Base-by-base conservation (phyloP, 2,888 invertebrate genomes). In the Anoncus sp. region DNA sequence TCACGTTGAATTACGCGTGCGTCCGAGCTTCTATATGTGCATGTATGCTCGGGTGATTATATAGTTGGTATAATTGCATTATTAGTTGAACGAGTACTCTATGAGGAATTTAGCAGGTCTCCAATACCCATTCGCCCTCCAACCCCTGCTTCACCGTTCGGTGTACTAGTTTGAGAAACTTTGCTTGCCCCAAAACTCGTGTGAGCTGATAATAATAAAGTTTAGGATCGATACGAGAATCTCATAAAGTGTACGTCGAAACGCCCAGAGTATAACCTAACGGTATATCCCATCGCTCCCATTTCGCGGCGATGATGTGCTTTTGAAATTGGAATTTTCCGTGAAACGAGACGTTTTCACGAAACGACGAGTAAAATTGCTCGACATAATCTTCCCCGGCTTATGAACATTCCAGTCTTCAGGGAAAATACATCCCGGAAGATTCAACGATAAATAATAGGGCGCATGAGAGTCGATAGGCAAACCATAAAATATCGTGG, bases 151-250 rank as follows among this genome's bases (percentile, higher is more conserved):
- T 16, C 18, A 27, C 24, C 14, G 9, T 22, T 12, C 24, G 45
- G 7, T 38, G 45, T 31, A 38, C 16, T 47, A 69, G 45, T 62
- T 62, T 43, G 43, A 3, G 43, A 62, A 71, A 71, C 53, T 62
- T 62, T 40, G 38, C 27, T 40, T 1, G 16, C 27, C 38, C 12
- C 53, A 47, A 65, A 51, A 49, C 66, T 16, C 40, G 35, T 38
- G 51, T 27, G 31, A 74, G 49, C 70, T 60, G 53, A 77, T 74
- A 74, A 66, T 70, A 74, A 60, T 53, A 40, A 40, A 66, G 35
- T 59, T 55, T 18, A 14, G 20, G 55, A 71, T 71, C 35, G 60
- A 78, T 70, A 53, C 22, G 24, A 7, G 24, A 74, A 40, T 74
- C 31, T 47, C 49, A 38, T 45, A 62, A 62, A 51, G 53, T 51